Evolutionary conservation across 2,888 invertebrate species (phyloP).

Genomic region (Meghimatium bilineatum): DNA sequence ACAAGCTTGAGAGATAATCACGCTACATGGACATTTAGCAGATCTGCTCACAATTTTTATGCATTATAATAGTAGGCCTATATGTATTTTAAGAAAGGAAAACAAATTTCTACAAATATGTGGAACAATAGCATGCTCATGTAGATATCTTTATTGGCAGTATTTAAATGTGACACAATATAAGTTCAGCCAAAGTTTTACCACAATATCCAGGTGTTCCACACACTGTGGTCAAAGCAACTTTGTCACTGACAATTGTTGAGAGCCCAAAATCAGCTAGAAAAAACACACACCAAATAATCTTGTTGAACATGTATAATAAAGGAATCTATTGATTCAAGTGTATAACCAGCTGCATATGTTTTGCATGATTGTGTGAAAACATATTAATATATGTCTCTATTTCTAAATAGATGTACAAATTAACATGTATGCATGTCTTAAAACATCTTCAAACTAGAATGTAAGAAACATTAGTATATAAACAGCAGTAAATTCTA

Average conservation of each 20-base stretch:
- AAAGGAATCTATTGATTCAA: background rate
- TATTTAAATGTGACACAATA: background rate
- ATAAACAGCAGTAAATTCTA: too few relatives aligned
- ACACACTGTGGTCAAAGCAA: conserved; percentile 77
- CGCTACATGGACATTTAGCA: too few relatives aligned
- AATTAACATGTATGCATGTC: too few relatives aligned
- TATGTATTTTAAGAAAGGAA: background rate
- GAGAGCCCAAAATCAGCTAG: conserved; percentile 79
- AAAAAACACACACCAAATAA: background rate
- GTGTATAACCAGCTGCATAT: background rate
- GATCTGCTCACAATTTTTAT: too few relatives aligned
- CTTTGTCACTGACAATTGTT: conserved; percentile 75
- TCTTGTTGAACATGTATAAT: background rate
- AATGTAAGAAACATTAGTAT: too few relatives aligned
- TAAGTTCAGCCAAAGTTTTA: conserved; percentile 56
- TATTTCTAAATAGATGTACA: too few relatives aligned
- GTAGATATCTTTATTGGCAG: background rate
- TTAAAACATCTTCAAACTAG: too few relatives aligned
- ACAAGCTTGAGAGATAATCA: too few relatives aligned
- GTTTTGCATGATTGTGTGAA: too few relatives aligned
- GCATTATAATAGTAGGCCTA: background rate
- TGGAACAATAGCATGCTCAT: background rate
- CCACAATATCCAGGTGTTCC: conserved; percentile 79
- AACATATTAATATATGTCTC: too few relatives aligned
- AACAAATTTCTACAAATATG: background rate